A percentile compares a stretch with the other conserved stretches of the same genome.
Evolutionary conservation across 2,113 vertebrate genomes (phyloP).

Genomic region (Hemiprocne comata): DNA sequence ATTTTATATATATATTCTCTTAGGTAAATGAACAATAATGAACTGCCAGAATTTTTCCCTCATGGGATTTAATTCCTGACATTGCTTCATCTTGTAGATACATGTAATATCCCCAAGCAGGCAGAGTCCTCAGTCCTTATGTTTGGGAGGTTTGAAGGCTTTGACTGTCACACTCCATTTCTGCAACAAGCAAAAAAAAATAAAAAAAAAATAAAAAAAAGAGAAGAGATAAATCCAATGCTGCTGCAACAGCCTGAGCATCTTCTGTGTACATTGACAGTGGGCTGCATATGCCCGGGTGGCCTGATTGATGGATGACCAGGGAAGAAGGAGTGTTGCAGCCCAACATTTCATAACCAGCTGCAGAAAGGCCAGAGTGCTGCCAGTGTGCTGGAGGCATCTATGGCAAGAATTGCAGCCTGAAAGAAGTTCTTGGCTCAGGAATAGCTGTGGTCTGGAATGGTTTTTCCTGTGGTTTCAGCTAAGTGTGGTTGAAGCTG

Average conservation of each 20-base stretch:
- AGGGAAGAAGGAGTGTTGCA: background rate
- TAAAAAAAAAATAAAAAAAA: no score
- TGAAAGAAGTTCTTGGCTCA: background rate
- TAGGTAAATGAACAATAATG: background rate
- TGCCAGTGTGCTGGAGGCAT: background rate
- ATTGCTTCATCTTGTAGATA: background rate
- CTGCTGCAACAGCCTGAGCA: background rate
- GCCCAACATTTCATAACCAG: background rate
- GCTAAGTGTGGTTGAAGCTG: background rate
- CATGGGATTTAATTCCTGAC: background rate
- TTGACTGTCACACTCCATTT: background rate
- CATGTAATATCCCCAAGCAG: background rate
- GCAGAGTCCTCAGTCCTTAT: background rate
- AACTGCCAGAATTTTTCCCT: background rate
- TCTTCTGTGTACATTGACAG: background rate
- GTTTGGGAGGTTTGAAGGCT: background rate
- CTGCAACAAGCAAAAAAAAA: background rate
- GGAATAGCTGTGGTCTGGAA: background rate
- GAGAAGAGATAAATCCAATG: background rate
- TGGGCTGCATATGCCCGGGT: background rate
- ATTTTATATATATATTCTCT: background rate
- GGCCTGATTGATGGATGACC: background rate
- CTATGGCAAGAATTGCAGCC: background rate
- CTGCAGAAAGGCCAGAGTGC: background rate
- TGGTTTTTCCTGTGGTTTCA: background rate